Percentiles rank a stretch among this genome's conserved stretches.
Evolutionary conservation across 2,797 vertebrate species (phyloP).

Genomic region (Oceanodroma leucorhoa): DNA sequence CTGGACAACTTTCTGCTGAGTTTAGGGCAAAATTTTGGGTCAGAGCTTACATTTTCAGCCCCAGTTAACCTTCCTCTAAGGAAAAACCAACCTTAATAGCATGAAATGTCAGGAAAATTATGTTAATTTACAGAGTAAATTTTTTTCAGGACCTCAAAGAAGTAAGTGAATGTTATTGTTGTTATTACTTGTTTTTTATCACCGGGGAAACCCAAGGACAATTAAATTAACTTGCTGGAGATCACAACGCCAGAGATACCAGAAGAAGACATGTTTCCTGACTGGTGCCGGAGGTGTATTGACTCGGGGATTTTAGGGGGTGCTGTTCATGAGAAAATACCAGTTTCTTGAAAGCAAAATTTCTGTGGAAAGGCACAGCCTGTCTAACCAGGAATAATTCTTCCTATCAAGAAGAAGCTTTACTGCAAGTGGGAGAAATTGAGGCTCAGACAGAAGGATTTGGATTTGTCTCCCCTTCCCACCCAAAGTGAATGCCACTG

Average conservation of each 20-base stretch:
- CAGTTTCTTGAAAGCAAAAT: not conserved
- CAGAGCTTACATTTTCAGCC: not conserved
- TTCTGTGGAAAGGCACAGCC: not conserved
- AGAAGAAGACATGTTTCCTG: not conserved
- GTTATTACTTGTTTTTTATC: not conserved
- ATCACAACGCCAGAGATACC: not conserved
- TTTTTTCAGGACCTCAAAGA: conserved; percentile 23
- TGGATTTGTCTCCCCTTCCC: not conserved
- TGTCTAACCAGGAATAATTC: not conserved
- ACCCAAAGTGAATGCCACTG: not conserved
- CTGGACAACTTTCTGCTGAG: not conserved
- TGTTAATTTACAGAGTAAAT: not conserved
- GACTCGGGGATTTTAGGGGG: not conserved
- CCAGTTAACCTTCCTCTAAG: not conserved
- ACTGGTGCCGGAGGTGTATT: not conserved
- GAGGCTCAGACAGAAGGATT: not conserved
- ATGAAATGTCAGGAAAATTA: conserved; percentile 15
- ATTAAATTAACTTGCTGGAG: not conserved
- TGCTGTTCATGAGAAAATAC: not conserved
- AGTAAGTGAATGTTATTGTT: not conserved
- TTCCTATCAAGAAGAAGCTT: not conserved
- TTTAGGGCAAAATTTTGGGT: not conserved
- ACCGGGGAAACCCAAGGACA: conserved; percentile 7
- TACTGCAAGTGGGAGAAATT: not conserved
- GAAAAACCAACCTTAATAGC: not conserved